Evolutionary conservation across 2,888 invertebrate genomes (phyloP).

Genomic region (Agriotes lineatus): DNA sequence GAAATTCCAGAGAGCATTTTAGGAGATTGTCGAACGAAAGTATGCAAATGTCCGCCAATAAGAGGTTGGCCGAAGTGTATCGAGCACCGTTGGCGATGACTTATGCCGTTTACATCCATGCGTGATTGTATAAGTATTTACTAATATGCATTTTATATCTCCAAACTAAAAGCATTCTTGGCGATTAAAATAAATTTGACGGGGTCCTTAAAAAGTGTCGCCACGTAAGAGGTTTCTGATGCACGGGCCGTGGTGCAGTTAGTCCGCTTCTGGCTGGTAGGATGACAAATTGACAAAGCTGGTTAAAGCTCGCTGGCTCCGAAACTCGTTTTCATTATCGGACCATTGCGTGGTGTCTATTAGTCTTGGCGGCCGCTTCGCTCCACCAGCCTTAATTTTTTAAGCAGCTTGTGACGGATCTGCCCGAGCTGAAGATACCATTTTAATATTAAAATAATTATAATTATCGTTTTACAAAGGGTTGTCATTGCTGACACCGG

Average conservation of each 20-base stretch:
- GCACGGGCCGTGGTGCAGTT: constrained; percentile 39
- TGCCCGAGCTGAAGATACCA: too few relatives aligned
- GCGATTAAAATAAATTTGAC: constrained; percentile 34
- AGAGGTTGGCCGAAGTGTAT: constrained; percentile 5
- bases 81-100: constrained; percentile 20
- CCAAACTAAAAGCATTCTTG: constrained; percentile 43
- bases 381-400: constrained; percentile 3
- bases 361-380: constrained; percentile 35
- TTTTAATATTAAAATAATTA: too few relatives aligned
- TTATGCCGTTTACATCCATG: constrained; percentile 19
- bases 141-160: constrained; percentile 35
- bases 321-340: constrained; percentile 51
- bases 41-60: constrained; percentile 13
- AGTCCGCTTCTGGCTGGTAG: constrained; percentile 46
- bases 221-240: constrained; percentile 35
- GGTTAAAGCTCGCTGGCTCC: constrained; percentile 47
- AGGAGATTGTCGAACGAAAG: constrained; percentile 8
- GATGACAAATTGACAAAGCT: constrained; percentile 55
- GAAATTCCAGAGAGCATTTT: not conserved
- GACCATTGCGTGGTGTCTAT: constrained; percentile 42
- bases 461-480: too few relatives aligned
- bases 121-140: constrained; percentile 25
- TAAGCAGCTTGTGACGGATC: too few relatives aligned
- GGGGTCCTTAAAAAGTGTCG: constrained; percentile 22
- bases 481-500: too few relatives aligned